Conservation (phyloP, 2,797 vertebrate genomes). For the Urophycis tenuis region DNA sequence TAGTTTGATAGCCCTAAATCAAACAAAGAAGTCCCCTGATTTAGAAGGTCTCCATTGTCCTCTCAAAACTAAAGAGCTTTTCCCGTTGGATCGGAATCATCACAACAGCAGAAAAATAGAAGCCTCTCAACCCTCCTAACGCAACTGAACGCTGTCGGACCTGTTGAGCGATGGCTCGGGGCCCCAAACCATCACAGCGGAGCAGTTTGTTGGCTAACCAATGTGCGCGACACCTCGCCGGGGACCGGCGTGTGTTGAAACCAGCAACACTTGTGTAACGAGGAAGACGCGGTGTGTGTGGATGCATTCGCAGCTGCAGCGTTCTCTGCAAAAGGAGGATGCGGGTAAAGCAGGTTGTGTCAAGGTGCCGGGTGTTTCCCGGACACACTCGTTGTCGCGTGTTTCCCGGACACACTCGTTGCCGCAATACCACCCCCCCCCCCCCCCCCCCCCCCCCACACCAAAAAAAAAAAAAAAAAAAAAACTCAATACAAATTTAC, state of each 20-base stretch:
- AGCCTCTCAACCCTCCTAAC: neutral
- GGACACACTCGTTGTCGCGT: slow-evolving; percentile 23
- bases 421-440: too few species aligned
- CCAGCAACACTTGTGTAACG: neutral
- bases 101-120: neutral
- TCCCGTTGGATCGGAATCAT: neutral
- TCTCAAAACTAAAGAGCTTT: neutral
- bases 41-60: neutral
- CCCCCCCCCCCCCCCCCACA: too few species aligned
- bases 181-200: neutral
- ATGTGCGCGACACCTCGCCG: neutral
- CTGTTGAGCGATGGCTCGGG: neutral
- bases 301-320: neutral
- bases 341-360: neutral
- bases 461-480: neutral
- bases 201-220: neutral
- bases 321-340: neutral
- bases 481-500: neutral
- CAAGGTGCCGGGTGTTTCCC: neutral
- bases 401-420: too few species aligned
- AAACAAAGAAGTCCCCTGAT: neutral
- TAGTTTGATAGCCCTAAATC: neutral
- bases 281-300: too few species aligned
- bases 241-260: neutral
- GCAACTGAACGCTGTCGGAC: slow-evolving; percentile 1